Evolutionary conservation across 2,797 vertebrate species (phyloP).

Genomic region (Silurus lanzhouensis): DNA sequence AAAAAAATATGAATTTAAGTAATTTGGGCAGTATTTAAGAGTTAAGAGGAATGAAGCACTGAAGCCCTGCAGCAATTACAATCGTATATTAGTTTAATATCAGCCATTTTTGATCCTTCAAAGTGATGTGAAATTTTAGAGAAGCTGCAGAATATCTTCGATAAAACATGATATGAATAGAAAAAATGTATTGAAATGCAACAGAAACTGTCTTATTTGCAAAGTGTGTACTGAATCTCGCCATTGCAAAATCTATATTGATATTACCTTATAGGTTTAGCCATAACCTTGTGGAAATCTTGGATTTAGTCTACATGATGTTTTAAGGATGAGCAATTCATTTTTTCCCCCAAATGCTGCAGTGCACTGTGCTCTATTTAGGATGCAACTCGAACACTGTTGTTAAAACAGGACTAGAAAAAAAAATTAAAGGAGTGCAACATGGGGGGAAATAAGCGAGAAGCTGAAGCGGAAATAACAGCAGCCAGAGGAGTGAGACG

Average conservation of each 20-base stretch:
- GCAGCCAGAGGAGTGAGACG: constrained; percentile 3
- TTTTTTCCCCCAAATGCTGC: not conserved
- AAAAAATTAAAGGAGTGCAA: not conserved
- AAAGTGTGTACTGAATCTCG: too few species aligned
- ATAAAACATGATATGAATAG: too few species aligned
- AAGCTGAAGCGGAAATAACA: not conserved
- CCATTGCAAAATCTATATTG: too few species aligned
- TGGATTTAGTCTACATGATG: not conserved
- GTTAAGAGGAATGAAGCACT: not conserved
- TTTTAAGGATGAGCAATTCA: not conserved
- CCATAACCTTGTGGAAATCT: not conserved
- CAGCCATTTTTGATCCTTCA: not conserved
- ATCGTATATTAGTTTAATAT: not conserved
- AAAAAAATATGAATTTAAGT: not conserved
- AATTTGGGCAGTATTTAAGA: not conserved
- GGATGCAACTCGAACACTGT: not conserved
- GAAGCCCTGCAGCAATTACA: not conserved
- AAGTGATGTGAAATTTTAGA: not conserved
- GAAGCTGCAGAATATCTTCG: not conserved
- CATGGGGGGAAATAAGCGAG: not conserved
- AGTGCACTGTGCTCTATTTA: not conserved
- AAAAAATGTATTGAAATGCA: too few species aligned
- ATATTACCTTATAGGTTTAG: too few species aligned
- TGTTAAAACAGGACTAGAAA: not conserved
- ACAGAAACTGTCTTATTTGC: too few species aligned